Evolutionary conservation across 2,888 invertebrate species (phyloP).

Genomic region (Abrostola tripartita): DNA sequence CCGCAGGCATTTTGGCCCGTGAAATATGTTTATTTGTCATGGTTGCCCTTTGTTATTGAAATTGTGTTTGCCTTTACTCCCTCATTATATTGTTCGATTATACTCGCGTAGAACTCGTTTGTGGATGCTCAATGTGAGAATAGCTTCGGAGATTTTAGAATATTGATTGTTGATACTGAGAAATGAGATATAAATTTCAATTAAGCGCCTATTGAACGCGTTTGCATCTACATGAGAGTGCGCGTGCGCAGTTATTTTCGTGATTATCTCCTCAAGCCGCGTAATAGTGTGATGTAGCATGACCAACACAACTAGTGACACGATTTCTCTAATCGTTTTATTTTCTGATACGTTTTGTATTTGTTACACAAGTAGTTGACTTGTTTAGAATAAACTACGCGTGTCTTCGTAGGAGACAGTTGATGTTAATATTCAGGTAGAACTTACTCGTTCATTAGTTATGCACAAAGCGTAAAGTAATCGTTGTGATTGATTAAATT

Average conservation of each 20-base stretch:
- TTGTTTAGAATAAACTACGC: conserved; percentile 20
- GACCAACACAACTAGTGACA: conserved; percentile 70
- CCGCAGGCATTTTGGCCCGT: conserved; percentile 88
- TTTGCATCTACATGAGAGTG: conserved; percentile 69
- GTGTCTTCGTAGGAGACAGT: conserved; percentile 9
- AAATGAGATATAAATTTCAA: conserved; percentile 88
- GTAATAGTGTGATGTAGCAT: conserved; percentile 64
- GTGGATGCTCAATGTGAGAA: conserved; percentile 82
- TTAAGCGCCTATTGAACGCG: conserved; percentile 83
- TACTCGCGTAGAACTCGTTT: conserved; percentile 85
- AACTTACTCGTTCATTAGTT: conserved; percentile 11
- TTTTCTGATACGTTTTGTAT: conserved; percentile 57
- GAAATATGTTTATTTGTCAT: conserved; percentile 89
- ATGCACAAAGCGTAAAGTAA: conserved; percentile 31
- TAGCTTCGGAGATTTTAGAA: conserved; percentile 85
- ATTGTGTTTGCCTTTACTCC: conserved; percentile 88
- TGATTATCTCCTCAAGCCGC: conserved; percentile 79
- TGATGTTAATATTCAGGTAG: conserved; percentile 8
- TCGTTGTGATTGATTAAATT: conserved; percentile 35
- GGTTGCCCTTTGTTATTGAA: conserved; percentile 87
- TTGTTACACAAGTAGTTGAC: conserved; percentile 25
- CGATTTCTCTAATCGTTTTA: conserved; percentile 72
- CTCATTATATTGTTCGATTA: conserved; percentile 88
- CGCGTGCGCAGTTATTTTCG: conserved; percentile 75
- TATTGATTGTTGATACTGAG: conserved; percentile 88